Conservation (phyloP, 2,888 invertebrate species). For the Harpalus rubripes region DNA sequence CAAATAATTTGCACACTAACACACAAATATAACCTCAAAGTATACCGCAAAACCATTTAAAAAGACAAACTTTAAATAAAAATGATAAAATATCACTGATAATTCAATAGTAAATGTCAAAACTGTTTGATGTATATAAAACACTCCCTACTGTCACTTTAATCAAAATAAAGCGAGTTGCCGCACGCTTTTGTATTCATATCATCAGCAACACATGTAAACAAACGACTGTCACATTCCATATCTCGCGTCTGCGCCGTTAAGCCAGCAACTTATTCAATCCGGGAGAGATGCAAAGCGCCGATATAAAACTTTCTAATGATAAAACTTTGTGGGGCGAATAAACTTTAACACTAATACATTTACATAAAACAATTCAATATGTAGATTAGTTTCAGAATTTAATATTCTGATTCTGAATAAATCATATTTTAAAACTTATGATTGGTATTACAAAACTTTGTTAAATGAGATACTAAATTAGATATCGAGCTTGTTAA, state of each 20-base stretch:
- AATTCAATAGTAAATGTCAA: slow-evolving; percentile 37
- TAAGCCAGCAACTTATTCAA: slow-evolving; percentile 17
- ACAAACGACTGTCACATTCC: slow-evolving; percentile 54
- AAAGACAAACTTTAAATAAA: slow-evolving; percentile 13
- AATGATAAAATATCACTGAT: slow-evolving; percentile 14
- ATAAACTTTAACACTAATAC: neutral
- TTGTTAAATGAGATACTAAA: too few species aligned
- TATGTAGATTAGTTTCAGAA: neutral
- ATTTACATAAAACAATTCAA: neutral
- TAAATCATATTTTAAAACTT: neutral
- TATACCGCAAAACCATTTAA: neutral
- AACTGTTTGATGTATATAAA: slow-evolving; percentile 16
- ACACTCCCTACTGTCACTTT: slow-evolving; percentile 38
- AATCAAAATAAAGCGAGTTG: slow-evolving; percentile 31
- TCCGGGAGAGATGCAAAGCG: neutral
- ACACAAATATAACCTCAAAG: slow-evolving; percentile 33
- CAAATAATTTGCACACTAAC: slow-evolving; percentile 35
- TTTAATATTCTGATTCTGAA: neutral
- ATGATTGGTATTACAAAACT: too few species aligned
- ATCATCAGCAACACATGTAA: slow-evolving; percentile 41
- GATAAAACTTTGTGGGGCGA: neutral
- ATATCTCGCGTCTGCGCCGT: slow-evolving; percentile 40
- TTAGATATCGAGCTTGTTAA: too few species aligned
- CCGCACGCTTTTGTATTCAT: slow-evolving; percentile 61
- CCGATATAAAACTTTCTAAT: neutral